Percentiles rank a stretch among this genome's conserved stretches.
phyloP scores from a whole-genome alignment of 2,113 vertebrate genomes.

The Grammomys surdaster region DNA sequence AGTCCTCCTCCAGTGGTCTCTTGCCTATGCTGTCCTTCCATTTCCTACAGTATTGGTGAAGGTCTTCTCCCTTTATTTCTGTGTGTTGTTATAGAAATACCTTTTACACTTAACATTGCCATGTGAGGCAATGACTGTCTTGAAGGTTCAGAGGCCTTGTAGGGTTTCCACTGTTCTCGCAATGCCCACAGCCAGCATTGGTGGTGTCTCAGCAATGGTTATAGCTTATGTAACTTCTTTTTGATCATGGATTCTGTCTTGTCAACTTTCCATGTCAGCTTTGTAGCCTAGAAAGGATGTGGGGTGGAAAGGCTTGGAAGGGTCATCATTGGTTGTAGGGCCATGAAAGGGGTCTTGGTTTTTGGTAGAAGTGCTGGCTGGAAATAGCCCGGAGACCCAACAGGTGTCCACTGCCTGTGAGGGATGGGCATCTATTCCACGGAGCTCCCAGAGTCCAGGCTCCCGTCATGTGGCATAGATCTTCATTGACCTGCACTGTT shows the following conservation, averaged over 20 bases:
- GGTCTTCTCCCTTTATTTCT: slow-evolving; percentile 98
- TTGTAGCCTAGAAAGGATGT: slow-evolving; percentile 98
- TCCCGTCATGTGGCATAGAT: too few species aligned
- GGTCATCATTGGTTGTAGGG: slow-evolving; percentile 91
- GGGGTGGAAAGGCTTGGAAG: slow-evolving; percentile 95
- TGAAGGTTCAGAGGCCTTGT: slow-evolving; percentile 88
- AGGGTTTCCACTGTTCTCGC: slow-evolving; percentile 92
- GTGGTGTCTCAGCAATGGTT: slow-evolving; percentile 95
- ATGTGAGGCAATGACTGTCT: slow-evolving; percentile 96
- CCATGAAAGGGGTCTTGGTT: too few species aligned
- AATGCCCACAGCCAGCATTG: slow-evolving; percentile 95
- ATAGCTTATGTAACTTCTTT: slow-evolving; percentile 97
- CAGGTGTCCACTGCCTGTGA: too few species aligned
- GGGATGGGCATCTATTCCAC: too few species aligned
- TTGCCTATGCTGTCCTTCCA: not conserved
- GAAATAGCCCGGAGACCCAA: too few species aligned
- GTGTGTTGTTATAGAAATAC: slow-evolving; percentile 97
- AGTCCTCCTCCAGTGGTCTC: slow-evolving; percentile 94
- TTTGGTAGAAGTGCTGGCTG: too few species aligned
- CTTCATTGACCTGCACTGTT: too few species aligned
- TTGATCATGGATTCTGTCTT: slow-evolving; percentile 97
- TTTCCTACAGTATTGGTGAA: slow-evolving; percentile 93
- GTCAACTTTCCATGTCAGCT: slow-evolving; percentile 97
- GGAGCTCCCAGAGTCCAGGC: too few species aligned
- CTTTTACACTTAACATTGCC: slow-evolving; percentile 97